Base-by-base conservation (phyloP, 1,140 invertebrate species). In the Laupala kohalensis region DNA sequence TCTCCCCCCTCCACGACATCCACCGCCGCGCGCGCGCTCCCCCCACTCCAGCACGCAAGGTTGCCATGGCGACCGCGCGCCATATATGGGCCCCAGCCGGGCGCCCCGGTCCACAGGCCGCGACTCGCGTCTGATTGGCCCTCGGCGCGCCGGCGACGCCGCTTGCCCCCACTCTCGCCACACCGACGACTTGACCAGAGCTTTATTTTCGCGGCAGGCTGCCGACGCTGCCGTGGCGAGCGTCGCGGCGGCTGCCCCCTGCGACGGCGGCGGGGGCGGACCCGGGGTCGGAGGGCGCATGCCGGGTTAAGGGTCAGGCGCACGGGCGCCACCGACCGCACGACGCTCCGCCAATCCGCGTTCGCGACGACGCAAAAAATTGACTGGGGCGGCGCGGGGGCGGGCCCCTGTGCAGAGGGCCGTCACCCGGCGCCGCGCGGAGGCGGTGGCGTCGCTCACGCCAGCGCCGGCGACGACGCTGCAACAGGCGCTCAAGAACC, bases 111-210 rank as follows among this genome's bases (percentile, higher is more conserved):
- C 64, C 25, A 63, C 25, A 70, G 69, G 37, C 64, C 37, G 25
- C 69, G 25, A 23, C 69, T 65, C 62, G 25, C 9, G 24, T 64
- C 69, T 65, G 69, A 70, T 68, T 68, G 67, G 67, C 67, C 28
- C 67, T 26, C 15, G 26, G 26, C 27, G 26, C 67, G 29, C 23
- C 67, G 25, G 67, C 28, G 9, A 15, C 67, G 28, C 25, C 26
- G 66, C 2, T 13, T 0, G 37, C 37, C 37, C 37, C 37, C 37
- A 13, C 37, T 19, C 37, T 9, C 37, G 37, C 37, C 15, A 26
- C 25, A 4, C 15, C 67, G 13, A n/a, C 26, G 66, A 5, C n/a
- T 67, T 67, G 25, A 67, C 66, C 13, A 25, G 25, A 67, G 66
- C 5, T 67, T 26, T 30, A 68, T 29, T 68, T 68, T 68, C 67